These are phyloP conservation scores for Macrosiphum euphorbiae DNA, from an alignment of 2,888 invertebrate species.

Conservation along the genomic window DNA sequence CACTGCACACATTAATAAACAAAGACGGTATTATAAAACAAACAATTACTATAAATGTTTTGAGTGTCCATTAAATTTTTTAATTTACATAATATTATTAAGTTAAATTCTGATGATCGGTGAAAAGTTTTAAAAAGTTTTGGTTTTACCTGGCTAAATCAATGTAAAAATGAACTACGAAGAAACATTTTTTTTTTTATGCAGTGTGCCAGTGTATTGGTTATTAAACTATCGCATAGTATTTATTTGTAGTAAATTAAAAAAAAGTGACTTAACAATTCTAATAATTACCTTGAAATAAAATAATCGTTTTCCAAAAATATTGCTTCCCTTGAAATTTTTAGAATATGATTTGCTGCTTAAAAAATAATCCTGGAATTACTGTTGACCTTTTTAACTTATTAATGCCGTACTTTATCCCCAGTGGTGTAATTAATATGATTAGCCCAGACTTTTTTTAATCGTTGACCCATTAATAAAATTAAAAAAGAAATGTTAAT, in stretches of 20 bases:
- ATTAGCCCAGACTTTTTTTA: constrained; percentile 27
- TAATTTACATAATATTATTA: neutral
- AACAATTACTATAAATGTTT: neutral
- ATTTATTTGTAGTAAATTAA: neutral
- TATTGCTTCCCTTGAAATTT: neutral
- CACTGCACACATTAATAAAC: neutral
- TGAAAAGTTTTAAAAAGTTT: neutral
- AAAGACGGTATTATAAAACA: neutral
- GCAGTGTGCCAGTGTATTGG: neutral
- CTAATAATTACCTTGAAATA: neutral
- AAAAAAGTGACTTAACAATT: neutral
- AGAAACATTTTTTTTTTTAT: neutral
- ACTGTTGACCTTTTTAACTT: constrained; percentile 32
- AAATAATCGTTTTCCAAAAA: neutral
- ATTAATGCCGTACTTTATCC: neutral
- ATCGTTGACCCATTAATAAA: constrained; percentile 32
- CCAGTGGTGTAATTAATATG: constrained; percentile 17
- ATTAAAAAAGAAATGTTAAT: constrained; percentile 48
- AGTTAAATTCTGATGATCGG: neutral
- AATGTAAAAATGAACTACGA: neutral
- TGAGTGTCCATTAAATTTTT: neutral
- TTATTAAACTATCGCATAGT: too few relatives aligned
- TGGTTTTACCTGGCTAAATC: neutral
- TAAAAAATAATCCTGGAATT: neutral
- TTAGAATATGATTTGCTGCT: neutral